Base-by-base conservation (phyloP, 2,888 invertebrate species). In the Eristalinus aeneus region DNA sequence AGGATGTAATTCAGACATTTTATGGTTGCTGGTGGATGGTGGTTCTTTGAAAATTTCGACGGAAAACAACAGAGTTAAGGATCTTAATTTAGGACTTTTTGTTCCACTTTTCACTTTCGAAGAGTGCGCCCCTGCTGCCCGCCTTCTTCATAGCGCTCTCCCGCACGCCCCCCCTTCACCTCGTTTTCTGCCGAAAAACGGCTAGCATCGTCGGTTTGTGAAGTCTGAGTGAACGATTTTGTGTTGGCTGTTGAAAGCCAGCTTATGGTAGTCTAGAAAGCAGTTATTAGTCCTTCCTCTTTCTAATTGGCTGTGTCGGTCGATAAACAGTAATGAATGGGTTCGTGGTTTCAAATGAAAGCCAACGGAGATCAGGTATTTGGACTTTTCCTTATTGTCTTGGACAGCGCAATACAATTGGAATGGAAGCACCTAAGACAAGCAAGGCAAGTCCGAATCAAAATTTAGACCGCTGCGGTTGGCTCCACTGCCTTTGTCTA, bases 291-390 rank as follows among this genome's bases (percentile, higher is more conserved):
- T 68, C 61, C 77, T 77, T 75, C 36, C 36, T 34, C 23, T 36
- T 71, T 81, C 81, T 81, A 86, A 86, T 86, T 86, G 85, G 76
- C 69, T 58, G 53, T 77, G 85, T 77, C 76, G 76, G 81, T 68
- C 85, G 76, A 73, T 68, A 71, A 80, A 0, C 8, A 79, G 22
- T 20, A 54, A 23, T 16, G 46, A 34, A 68, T 31, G 12, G 12
- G 16, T 16, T 4, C n/a, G n/a, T 31, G 65, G n/a, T 65, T 39
- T 20, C 10, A 73, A 73, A 79, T 31, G 54, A 34, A 56, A 53
- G 54, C 8, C 54, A 46, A 53, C 54, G 61, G 46, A 39, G 73
- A 32, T 5, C 34, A 11, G 1, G 61, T 1, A n/a, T n/a, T 6
- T n/a, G 5, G 16, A 16, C 16, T 27, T 27, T 27, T 27, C 27